Evolutionary conservation across 2,113 vertebrate genomes (phyloP).

Genomic region (Daboia siamensis): DNA sequence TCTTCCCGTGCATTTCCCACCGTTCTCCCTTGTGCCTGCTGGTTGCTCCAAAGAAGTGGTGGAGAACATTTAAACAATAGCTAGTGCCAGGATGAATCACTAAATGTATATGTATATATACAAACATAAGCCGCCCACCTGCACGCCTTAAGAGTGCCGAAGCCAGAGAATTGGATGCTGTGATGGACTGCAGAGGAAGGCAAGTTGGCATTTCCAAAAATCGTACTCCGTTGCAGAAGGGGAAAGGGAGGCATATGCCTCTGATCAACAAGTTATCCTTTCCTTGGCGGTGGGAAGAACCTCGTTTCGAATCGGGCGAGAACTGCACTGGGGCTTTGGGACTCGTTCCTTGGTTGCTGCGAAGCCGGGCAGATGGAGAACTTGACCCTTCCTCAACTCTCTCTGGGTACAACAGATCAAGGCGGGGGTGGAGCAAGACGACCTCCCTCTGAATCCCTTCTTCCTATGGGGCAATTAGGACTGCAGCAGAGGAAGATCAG

Average conservation of each 20-base stretch:
- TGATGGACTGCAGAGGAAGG: background rate
- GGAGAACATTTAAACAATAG: conserved; percentile 25
- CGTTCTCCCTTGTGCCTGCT: background rate
- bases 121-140: conserved; percentile 16
- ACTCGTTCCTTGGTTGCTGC: background rate
- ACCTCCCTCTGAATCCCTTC: background rate
- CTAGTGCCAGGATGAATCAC: conserved; percentile 22
- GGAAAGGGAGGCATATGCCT: background rate
- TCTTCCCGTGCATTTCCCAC: background rate
- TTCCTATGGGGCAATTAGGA: background rate
- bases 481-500: background rate
- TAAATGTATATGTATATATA: background rate
- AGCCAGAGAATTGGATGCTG: background rate
- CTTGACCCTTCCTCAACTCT: background rate
- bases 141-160: background rate
- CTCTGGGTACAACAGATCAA: background rate
- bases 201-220: conserved; percentile 6
- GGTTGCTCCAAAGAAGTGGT: conserved; percentile 4
- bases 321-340: accelerated
- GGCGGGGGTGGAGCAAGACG: too few species aligned
- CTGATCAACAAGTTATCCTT: background rate
- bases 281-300: background rate
- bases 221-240: background rate
- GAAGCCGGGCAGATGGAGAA: background rate
- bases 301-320: background rate